Percentiles rank a stretch among this genome's conserved stretches.
These are phyloP conservation scores for Lordiphosa fenestrarum DNA, from an alignment of 2,888 invertebrate species.

Conservation along the genomic window DNA sequence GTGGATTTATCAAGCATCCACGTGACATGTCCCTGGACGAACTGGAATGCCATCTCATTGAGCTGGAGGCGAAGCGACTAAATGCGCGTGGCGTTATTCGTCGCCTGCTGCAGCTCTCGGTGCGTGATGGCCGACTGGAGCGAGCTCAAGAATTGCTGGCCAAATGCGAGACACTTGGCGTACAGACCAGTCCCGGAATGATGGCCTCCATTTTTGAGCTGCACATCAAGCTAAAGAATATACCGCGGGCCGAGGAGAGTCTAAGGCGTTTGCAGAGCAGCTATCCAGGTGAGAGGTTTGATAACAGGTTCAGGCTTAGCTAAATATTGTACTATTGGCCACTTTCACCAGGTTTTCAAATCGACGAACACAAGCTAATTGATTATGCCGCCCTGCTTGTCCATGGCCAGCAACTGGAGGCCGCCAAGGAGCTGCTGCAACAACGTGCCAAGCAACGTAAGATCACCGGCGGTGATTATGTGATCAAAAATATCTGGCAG, in stretches of 20 bases:
- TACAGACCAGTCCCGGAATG: conserved; percentile 85
- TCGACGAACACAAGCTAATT: conserved; percentile 86
- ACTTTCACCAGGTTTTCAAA: conserved; percentile 81
- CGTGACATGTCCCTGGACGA: conserved; percentile 84
- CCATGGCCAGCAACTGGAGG: conserved; percentile 67
- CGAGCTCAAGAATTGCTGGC: conserved; percentile 82
- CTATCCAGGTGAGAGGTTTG: conserved; percentile 80
- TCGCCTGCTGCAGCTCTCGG: conserved; percentile 83
- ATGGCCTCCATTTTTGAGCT: conserved; percentile 84
- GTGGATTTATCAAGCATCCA: conserved; percentile 81
- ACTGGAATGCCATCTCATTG: conserved; percentile 84
- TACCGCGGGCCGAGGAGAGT: conserved; percentile 82
- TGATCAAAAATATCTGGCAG: conserved; percentile 84
- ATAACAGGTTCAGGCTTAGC: too few relatives aligned
- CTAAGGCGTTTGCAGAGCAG: conserved; percentile 82
- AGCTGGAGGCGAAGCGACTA: conserved; percentile 85
- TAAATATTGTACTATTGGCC: too few relatives aligned
- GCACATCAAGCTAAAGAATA: conserved; percentile 82
- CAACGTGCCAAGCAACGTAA: conserved; percentile 81
- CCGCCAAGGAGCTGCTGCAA: conserved; percentile 80
- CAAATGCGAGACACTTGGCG: conserved; percentile 82
- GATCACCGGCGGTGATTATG: conserved; percentile 80
- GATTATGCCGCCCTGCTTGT: conserved; percentile 84
- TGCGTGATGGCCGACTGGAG: conserved; percentile 82
- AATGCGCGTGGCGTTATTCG: conserved; percentile 85